phyloP scores from a whole-genome alignment of 2,888 invertebrate genomes.

The Abrostola triplasia region DNA sequence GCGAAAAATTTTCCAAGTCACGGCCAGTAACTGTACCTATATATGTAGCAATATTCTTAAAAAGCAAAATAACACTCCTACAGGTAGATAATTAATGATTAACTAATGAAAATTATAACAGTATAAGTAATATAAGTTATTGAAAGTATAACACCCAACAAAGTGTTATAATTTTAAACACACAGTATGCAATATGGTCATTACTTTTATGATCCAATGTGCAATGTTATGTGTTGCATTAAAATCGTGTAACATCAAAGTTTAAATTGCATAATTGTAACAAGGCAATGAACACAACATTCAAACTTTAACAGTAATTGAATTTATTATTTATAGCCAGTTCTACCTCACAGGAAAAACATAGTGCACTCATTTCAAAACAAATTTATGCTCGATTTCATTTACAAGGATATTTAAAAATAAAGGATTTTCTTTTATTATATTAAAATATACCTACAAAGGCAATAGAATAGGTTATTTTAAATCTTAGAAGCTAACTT shows the following conservation, averaged over 20 bases:
- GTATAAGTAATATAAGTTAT: too few species aligned
- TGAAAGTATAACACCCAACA: background rate
- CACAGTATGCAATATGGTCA: background rate
- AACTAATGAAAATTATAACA: too few species aligned
- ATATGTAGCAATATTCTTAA: too few species aligned
- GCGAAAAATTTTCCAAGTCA: too few species aligned
- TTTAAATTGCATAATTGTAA: conserved; percentile 14
- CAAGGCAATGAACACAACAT: conserved; percentile 22
- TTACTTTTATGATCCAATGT: conserved; percentile 1
- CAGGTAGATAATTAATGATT: too few species aligned
- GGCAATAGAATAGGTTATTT: too few species aligned
- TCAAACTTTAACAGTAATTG: conserved; percentile 5
- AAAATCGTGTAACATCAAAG: conserved; percentile 3
- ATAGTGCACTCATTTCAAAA: conserved; percentile 10
- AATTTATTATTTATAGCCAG: conserved; percentile 25
- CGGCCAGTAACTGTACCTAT: too few species aligned
- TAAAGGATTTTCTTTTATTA: too few species aligned
- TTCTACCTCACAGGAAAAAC: conserved; percentile 36
- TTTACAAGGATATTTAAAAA: too few species aligned
- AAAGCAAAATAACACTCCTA: too few species aligned
- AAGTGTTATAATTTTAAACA: background rate
- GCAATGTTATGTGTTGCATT: conserved; percentile 6
- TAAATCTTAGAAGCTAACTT: too few species aligned
- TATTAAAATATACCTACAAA: too few species aligned
- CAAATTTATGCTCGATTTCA: conserved; percentile 7